Base-by-base conservation (phyloP, 2,113 vertebrate genomes). In the Sclerurus mexicanus region DNA sequence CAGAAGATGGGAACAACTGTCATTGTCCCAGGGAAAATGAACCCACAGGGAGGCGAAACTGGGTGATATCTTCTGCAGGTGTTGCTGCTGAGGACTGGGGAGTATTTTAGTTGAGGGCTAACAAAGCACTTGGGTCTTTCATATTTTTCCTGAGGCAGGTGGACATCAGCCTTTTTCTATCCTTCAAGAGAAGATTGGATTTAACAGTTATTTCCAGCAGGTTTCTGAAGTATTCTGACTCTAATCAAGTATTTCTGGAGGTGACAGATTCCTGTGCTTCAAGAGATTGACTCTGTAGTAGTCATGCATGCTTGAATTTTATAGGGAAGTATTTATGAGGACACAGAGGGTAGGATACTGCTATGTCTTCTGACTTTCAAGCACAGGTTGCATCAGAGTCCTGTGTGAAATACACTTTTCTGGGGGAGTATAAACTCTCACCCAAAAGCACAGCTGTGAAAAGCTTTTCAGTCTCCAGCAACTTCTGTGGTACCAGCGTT, bases 181-280 rank as follows among this genome's bases (percentile, higher is more conserved):
- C 23, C 22, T 74, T 84, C 0, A 1, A 28, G 28, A 75, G 55
- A 77, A 24, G 39, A 69, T 14, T 18, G 10, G 7, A 55, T 82
- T 73, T 68, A 75, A 74, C 0, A 1, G 35, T 49, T 80, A 47
- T 66, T 92, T 93, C 44, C 46, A 68, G 14, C 8, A 68, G 14
- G 20, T 76, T 94, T 82, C 76, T 24, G 14, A 60, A 67, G 27
- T 77, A 13, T 85, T 81, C 33, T 63, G 33, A 47, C 11, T 90
- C 33, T 84, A 85, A 37, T 22, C 7, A 94, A 78, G 33, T 81
- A 50, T 93, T 92, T 93, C 39, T 56, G 66, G 44, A 88, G 31
- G 46, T 74, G 66, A 49, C 30, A 84, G 83, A 90, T 73, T 53
- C 35, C 12, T 0, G 4, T 71, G 11, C 39, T 73, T 85, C 20